A percentile compares a stretch with the other conserved stretches of the same genome.
Conservation (phyloP, 92 coral and sea anemone genomes). For the Epizoanthus rinbou region DNA sequence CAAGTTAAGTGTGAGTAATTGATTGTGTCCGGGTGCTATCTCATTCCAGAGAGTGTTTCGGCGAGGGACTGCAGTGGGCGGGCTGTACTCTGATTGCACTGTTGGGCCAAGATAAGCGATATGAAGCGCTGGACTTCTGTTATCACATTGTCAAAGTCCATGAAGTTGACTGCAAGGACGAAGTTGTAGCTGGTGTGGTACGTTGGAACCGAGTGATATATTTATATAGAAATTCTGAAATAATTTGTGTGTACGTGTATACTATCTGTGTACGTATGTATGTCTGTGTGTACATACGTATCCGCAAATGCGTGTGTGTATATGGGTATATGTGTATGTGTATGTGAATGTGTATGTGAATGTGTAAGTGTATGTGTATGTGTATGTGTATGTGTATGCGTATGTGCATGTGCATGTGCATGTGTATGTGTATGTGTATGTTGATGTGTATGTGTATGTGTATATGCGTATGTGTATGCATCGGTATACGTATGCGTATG, state of each 20-base stretch:
- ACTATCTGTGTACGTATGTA: no score
- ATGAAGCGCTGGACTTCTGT: slow-evolving; percentile 96
- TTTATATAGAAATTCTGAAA: neutral
- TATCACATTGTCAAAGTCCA: slow-evolving; percentile 94
- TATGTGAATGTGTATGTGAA: neutral
- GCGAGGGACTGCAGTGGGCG: slow-evolving; percentile 98
- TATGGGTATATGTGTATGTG: no score
- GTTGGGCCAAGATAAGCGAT: slow-evolving; percentile 89
- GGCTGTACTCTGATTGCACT: slow-evolving; percentile 92
- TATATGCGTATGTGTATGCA: no score
- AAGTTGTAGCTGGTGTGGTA: slow-evolving; percentile 97
- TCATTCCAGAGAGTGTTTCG: slow-evolving; percentile 82
- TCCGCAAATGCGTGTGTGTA: no score
- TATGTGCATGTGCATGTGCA: no score
- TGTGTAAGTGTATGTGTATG: neutral
- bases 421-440: no score
- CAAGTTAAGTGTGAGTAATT: neutral
- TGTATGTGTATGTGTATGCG: neutral
- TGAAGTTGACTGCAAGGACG: slow-evolving; percentile 89
- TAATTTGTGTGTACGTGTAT: neutral
- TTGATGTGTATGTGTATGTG: no score
- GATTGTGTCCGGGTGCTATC: neutral
- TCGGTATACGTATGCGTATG: no score
- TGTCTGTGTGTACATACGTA: no score
- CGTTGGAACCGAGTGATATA: slow-evolving; percentile 40